Conservation (phyloP, 2,113 vertebrate species). For the Megaceryle maxima region DNA sequence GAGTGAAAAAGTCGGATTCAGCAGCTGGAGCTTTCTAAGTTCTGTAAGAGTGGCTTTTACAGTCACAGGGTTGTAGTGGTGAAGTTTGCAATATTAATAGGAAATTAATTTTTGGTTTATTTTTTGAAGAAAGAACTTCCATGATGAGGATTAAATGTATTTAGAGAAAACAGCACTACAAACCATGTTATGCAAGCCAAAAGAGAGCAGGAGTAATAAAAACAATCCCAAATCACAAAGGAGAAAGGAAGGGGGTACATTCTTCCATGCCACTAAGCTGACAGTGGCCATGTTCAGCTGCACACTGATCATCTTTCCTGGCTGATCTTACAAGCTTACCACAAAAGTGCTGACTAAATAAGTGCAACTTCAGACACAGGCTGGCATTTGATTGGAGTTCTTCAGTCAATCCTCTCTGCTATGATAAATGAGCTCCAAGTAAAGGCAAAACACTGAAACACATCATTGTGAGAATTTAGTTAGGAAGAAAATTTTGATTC, state of each 20-base stretch:
- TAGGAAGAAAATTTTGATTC: constrained; percentile 31
- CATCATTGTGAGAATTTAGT: not conserved
- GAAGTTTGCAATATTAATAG: not conserved
- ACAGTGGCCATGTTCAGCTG: not conserved
- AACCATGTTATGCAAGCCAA: not conserved
- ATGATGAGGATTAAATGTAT: not conserved
- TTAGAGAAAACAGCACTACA: not conserved
- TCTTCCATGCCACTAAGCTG: not conserved
- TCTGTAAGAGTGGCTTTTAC: not conserved
- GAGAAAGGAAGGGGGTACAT: not conserved
- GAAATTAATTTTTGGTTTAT: not conserved
- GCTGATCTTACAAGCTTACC: not conserved
- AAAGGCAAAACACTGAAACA: not conserved
- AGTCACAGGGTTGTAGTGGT: not conserved
- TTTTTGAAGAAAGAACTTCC: not conserved
- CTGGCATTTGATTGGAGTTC: not conserved
- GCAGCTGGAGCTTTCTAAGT: not conserved
- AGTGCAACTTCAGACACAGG: not conserved
- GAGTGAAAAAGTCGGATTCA: not conserved
- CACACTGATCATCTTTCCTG: not conserved
- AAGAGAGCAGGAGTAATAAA: not conserved
- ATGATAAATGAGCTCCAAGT: not conserved
- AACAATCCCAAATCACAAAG: not conserved
- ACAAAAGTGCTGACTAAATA: not conserved
- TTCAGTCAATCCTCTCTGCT: not conserved